A percentile compares a stretch with the other conserved stretches of the same genome.
Conservation (phyloP, 2,888 invertebrate species). For the Phrixothrix hirtus region DNA sequence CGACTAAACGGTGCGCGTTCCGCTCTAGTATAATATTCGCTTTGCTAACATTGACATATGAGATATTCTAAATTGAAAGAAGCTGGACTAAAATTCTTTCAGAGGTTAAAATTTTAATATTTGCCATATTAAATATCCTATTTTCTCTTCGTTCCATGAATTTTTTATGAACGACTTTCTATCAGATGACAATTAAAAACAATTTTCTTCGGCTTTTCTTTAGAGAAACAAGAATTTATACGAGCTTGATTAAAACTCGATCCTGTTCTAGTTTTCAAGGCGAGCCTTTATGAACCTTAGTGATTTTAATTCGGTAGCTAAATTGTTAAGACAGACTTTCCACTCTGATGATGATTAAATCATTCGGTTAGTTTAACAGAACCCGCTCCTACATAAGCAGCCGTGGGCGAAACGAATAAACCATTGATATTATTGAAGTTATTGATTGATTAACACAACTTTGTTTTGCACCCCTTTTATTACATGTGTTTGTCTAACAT, state of each 20-base stretch:
- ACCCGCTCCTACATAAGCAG: slow-evolving; percentile 48
- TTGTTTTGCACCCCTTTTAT: slow-evolving; percentile 35
- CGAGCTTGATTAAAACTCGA: slow-evolving; percentile 20
- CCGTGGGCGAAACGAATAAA: slow-evolving; percentile 44
- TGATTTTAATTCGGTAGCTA: slow-evolving; percentile 55
- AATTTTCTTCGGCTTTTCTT: slow-evolving; percentile 11
- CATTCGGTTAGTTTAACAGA: slow-evolving; percentile 58
- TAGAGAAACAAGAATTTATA: slow-evolving; percentile 10
- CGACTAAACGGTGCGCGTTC: slow-evolving; percentile 21
- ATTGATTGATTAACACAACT: slow-evolving; percentile 56
- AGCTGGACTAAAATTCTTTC: slow-evolving; percentile 20
- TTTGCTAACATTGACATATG: slow-evolving; percentile 26
- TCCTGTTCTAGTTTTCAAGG: slow-evolving; percentile 17
- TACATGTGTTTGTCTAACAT: slow-evolving; percentile 2
- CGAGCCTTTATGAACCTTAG: slow-evolving; percentile 17
- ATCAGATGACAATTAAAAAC: slow-evolving; percentile 13
- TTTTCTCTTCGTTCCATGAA: slow-evolving; percentile 5
- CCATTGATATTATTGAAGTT: slow-evolving; percentile 51
- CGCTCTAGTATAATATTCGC: slow-evolving; percentile 22
- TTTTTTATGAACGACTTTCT: not conserved
- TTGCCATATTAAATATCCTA: slow-evolving; percentile 42
- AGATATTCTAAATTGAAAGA: slow-evolving; percentile 29
- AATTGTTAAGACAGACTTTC: slow-evolving; percentile 57
- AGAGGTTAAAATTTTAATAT: slow-evolving; percentile 49
- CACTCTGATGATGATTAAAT: slow-evolving; percentile 56